Base-by-base conservation (phyloP, 2,888 invertebrate species). In the Anthophora plumipes region DNA sequence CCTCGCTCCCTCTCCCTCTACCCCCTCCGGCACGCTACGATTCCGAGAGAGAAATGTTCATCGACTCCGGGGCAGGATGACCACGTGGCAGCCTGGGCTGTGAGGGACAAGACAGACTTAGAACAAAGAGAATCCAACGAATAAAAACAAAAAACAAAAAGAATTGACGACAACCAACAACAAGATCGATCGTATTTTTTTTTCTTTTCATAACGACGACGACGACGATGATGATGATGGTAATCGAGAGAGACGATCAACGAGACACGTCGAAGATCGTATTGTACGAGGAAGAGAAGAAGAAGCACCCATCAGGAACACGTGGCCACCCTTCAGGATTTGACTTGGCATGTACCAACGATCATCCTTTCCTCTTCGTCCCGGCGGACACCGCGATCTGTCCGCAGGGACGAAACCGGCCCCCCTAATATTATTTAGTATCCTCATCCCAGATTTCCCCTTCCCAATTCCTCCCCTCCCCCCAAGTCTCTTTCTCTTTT, bases 351-450 rank as follows among this genome's bases (percentile, higher is more conserved):
- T 37, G 17, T 20, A 63, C 79, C 84, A 82, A 76, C 73, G n/a
- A 77, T 77, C 77, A 50, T 73, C 82, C 79, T 77, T 80, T 72
- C n/a, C 31, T 54, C 59, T 85, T 91, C 90, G 91, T 92, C 90
- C 91, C 86, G 82, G 90, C 84, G 91, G 91, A 91, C 91, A 87
- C 74, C 59, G 74, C 83, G 82, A 78, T 79, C 84, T 85, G 91
- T 90, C 91, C 90, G 89, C 90, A 80, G 88, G 91, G 91, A 91
- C 90, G 89, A 90, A 84, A 60, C 31, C 43, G 48, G 41, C 50
- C 73, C 70, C 67, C 55, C n/a, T 43, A 54, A 54, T 41, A 57
- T 39, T 63, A n/a, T n/a, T 72, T 73, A 77, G 39, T 74, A 64
- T 82, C 69, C 77, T 61, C 83, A 78, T 77, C 63, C 79, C 74